phyloP scores from a whole-genome alignment of 1,140 invertebrate genomes.

The Penaeus chinensis region DNA sequence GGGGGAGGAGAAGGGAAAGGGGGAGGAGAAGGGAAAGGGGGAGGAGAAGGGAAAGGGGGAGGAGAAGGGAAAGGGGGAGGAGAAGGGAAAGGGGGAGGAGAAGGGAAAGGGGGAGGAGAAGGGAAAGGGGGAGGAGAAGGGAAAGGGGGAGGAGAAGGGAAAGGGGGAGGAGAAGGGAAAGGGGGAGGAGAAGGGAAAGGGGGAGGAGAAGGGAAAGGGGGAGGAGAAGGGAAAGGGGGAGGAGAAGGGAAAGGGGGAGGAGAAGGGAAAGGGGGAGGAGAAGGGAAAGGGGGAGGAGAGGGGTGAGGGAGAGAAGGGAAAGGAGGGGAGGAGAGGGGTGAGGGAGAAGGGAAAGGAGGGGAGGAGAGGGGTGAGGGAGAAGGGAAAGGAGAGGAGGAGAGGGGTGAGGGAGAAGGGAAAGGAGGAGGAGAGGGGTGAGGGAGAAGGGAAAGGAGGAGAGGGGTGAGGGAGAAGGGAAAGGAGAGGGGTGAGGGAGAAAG shows the following conservation, averaged over 20 bases:
- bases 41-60: not conserved
- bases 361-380: not conserved
- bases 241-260: too few relatives aligned
- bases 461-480: too few relatives aligned
- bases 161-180: not conserved
- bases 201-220: too few relatives aligned
- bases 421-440: not conserved
- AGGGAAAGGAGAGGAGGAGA: not conserved
- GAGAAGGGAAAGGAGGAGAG: not conserved
- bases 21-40: not conserved
- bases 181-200: not conserved
- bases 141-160: not conserved
- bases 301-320: not conserved
- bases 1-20: not conserved
- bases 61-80: too few relatives aligned
- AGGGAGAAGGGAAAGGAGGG: not conserved
- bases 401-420: not conserved
- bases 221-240: too few relatives aligned
- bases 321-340: not conserved
- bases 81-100: not conserved
- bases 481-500: not conserved
- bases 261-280: too few relatives aligned
- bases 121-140: not conserved
- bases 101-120: too few relatives aligned
- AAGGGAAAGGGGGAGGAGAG: too few relatives aligned